Conservation (phyloP, 2,888 invertebrate genomes). For the Helicoverpa assulta region DNA sequence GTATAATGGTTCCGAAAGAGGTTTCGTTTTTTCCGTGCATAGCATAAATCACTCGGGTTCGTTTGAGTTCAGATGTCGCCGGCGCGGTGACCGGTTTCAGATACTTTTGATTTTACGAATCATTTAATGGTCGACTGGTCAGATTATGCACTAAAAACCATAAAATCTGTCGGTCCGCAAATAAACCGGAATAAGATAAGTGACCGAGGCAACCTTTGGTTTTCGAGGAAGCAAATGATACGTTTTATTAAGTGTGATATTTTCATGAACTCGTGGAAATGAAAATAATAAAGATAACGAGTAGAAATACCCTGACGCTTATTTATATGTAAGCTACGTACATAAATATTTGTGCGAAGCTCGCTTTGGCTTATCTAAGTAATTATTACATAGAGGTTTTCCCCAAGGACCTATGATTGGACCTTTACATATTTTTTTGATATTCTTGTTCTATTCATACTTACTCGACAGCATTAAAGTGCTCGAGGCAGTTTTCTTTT, state of each 20-base stretch:
- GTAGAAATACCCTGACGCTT: too few relatives aligned
- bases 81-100: slow-evolving; percentile 38
- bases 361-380: neutral
- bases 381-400: neutral
- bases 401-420: slow-evolving; percentile 6
- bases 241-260: neutral
- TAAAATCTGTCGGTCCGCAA: slow-evolving; percentile 16
- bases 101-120: slow-evolving; percentile 28
- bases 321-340: too few relatives aligned
- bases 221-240: neutral
- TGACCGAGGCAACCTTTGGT: neutral
- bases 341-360: too few relatives aligned
- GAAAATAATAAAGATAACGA: too few relatives aligned
- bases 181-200: slow-evolving; percentile 20
- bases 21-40: slow-evolving; percentile 30
- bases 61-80: slow-evolving; percentile 45
- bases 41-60: slow-evolving; percentile 40
- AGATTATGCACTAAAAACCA: slow-evolving; percentile 20
- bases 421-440: neutral
- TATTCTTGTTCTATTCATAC: too few relatives aligned
- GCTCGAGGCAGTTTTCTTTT: too few relatives aligned
- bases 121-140: slow-evolving; percentile 28
- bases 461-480: too few relatives aligned
- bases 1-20: slow-evolving; percentile 48
- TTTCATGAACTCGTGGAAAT: too few relatives aligned